Conservation (phyloP, 1,140 invertebrate species). For the Drosophila eugracilis region DNA sequence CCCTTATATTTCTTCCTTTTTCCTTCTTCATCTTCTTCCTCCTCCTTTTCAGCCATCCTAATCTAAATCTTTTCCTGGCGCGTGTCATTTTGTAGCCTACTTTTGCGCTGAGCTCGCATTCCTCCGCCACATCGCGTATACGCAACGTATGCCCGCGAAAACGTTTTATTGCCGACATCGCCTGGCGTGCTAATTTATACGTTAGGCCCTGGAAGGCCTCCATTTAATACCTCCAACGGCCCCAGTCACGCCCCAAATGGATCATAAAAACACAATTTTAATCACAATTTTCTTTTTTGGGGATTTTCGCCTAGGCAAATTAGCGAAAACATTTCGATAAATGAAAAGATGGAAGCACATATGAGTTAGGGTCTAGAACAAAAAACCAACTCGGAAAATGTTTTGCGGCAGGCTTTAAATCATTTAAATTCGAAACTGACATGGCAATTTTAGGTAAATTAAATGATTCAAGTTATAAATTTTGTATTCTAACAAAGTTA, state of each 20-base stretch:
- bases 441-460: no score
- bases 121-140: conserved; percentile 49
- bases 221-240: conserved; percentile 52
- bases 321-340: conserved; percentile 25
- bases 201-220: conserved; percentile 32
- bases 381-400: not conserved
- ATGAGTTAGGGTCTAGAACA: not conserved
- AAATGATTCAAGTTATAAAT: no score
- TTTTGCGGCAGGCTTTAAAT: not conserved
- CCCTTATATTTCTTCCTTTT: not conserved
- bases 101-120: conserved; percentile 36
- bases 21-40: not conserved
- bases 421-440: not conserved
- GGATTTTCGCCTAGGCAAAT: conserved; percentile 50
- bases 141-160: conserved; percentile 59
- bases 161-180: conserved; percentile 69
- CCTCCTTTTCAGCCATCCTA: not conserved
- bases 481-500: no score
- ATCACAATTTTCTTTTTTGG: conserved; percentile 68
- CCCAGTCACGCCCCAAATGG: conserved; percentile 65
- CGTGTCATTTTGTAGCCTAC: conserved; percentile 76
- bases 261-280: conserved; percentile 79
- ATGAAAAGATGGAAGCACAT: not conserved
- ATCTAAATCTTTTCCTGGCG: conserved; percentile 47
- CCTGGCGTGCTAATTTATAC: conserved; percentile 75